phyloP scores from a whole-genome alignment of 2,113 vertebrate species.

The Acrocephalus arundinaceus region DNA sequence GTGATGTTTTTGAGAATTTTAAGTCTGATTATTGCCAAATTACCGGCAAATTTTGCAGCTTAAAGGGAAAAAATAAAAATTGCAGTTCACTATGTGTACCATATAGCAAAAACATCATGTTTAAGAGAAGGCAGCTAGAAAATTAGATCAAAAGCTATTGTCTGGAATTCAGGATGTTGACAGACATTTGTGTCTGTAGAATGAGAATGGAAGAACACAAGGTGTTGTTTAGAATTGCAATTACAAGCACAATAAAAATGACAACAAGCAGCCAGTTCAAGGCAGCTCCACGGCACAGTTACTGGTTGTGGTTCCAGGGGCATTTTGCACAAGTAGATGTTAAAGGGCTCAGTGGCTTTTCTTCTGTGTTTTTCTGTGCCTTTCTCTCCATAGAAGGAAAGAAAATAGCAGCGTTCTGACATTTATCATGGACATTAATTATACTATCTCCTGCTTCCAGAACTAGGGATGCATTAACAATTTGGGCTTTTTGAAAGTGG shows the following conservation, averaged over 20 bases:
- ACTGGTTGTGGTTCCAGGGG: slow-evolving; percentile 20
- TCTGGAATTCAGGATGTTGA: neutral
- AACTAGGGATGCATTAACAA: slow-evolving; percentile 35
- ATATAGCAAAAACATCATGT: neutral
- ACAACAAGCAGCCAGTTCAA: neutral
- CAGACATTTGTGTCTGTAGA: neutral
- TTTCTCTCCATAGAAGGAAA: neutral
- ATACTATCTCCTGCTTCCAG: slow-evolving; percentile 64
- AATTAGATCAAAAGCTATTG: neutral
- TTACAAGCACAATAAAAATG: slow-evolving; percentile 23
- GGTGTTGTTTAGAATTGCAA: slow-evolving; percentile 36
- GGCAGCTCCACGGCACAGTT: neutral
- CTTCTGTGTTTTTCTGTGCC: neutral
- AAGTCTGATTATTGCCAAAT: neutral
- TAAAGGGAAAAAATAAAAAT: neutral
- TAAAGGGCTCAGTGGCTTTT: slow-evolving; percentile 13
- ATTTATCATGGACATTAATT: slow-evolving; percentile 63
- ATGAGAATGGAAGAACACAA: neutral
- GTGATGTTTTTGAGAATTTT: neutral
- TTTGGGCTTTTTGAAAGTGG: slow-evolving; percentile 53
- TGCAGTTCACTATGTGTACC: neutral
- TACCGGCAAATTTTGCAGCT: neutral
- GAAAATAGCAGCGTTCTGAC: slow-evolving; percentile 41
- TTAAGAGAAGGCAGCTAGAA: neutral
- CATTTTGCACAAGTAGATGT: neutral